These are phyloP conservation scores for Trachymyrmex cornetzi DNA, from an alignment of 1,140 invertebrate genomes.

Conservation along the genomic window DNA sequence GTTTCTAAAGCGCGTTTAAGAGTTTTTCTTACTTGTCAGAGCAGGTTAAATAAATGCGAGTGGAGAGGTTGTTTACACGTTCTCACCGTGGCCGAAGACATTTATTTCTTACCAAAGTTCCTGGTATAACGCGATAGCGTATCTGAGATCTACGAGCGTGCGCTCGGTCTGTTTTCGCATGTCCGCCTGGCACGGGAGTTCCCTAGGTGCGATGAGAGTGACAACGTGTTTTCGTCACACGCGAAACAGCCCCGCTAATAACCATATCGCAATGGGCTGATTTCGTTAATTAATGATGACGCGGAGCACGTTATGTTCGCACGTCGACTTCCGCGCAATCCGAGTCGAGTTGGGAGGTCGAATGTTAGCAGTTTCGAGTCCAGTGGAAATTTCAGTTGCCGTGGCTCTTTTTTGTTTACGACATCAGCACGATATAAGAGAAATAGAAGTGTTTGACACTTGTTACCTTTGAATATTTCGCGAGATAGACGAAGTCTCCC, in stretches of 20 bases:
- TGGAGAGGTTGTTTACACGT: slow-evolving; percentile 54
- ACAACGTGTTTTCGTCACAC: slow-evolving; percentile 22
- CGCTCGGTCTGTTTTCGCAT: slow-evolving; percentile 44
- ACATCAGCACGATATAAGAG: not conserved
- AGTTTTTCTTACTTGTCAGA: not conserved
- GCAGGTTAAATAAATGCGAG: slow-evolving; percentile 36
- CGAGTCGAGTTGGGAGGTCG: slow-evolving; percentile 7
- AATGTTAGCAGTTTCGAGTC: slow-evolving; percentile 45
- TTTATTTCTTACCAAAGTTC: slow-evolving; percentile 43
- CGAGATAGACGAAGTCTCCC: not conserved
- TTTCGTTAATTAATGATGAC: slow-evolving; percentile 60
- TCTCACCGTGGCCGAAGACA: slow-evolving; percentile 15
- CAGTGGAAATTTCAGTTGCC: slow-evolving; percentile 22
- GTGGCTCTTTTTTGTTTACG: slow-evolving; percentile 37
- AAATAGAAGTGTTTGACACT: not conserved
- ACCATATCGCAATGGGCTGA: slow-evolving; percentile 46
- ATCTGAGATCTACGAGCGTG: slow-evolving; percentile 50
- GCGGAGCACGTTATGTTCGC: slow-evolving; percentile 30
- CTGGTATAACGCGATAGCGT: slow-evolving; percentile 51
- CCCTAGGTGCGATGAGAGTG: slow-evolving; percentile 2
- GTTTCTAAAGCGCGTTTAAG: not conserved
- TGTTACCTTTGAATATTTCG: slow-evolving; percentile 18
- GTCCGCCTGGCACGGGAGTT: not conserved
- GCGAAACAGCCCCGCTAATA: slow-evolving; percentile 32
- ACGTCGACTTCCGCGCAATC: not conserved